These are phyloP conservation scores for Ammodytes marinus DNA, from an alignment of 2,113 vertebrate species.

Conservation along the genomic window DNA sequence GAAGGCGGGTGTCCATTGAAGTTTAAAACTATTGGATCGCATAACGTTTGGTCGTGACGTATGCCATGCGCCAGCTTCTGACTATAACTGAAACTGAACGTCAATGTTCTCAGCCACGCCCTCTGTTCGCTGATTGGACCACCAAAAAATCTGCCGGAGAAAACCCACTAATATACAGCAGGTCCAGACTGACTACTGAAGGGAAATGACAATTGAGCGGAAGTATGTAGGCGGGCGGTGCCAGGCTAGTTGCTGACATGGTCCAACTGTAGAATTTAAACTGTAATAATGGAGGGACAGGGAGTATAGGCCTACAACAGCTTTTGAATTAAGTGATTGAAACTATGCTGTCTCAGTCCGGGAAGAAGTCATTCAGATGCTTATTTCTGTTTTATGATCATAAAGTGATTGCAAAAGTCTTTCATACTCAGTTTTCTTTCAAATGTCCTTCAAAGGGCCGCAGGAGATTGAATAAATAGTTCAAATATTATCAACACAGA, in stretches of 20 bases:
- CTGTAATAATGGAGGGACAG: slow-evolving; percentile 11
- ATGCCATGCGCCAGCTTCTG: no score
- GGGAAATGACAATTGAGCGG: no score
- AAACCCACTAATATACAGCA: no score
- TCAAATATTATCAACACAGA: not conserved
- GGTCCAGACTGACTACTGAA: no score
- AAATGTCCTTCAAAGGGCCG: slow-evolving; percentile 15
- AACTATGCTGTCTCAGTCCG: slow-evolving; percentile 31
- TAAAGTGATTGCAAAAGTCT: slow-evolving; percentile 27
- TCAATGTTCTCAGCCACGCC: no score
- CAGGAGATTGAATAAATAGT: not conserved
- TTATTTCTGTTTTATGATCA: slow-evolving; percentile 49
- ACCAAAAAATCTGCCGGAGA: no score
- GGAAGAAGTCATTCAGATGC: slow-evolving; percentile 25
- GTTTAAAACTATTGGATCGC: no score
- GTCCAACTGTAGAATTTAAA: slow-evolving; percentile 2
- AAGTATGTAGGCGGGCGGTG: no score
- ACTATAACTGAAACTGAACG: no score
- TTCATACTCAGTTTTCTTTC: slow-evolving; percentile 25
- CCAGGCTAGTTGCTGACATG: not conserved
- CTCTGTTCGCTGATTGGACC: no score
- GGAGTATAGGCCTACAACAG: slow-evolving; percentile 28
- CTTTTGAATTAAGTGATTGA: slow-evolving; percentile 51
- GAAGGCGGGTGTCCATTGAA: no score
- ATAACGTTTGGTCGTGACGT: no score